Evolutionary conservation across 1,140 invertebrate species (phyloP).

Genomic region (Pogonomyrmex barbatus): DNA sequence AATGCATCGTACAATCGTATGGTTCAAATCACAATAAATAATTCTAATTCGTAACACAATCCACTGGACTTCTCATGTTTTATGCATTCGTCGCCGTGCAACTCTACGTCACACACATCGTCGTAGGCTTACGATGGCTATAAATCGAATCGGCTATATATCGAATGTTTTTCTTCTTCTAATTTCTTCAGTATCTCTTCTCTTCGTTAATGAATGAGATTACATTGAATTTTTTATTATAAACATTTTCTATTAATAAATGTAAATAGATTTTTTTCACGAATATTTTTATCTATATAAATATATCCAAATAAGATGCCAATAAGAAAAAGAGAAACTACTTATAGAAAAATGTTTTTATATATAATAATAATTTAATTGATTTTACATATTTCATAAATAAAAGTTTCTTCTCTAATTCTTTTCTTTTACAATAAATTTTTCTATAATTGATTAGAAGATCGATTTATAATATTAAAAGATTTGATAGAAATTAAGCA

Average conservation of each 20-base stretch:
- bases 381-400: neutral
- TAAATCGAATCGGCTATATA: no score
- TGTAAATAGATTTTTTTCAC: neutral
- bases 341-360: neutral
- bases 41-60: conserved; percentile 72
- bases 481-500: neutral
- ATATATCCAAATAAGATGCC: neutral
- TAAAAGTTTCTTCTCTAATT: neutral
- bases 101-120: conserved; percentile 52
- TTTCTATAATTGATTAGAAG: neutral
- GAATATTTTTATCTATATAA: neutral
- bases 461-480: neutral
- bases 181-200: neutral
- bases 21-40: conserved; percentile 73
- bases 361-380: neutral
- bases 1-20: conserved; percentile 60
- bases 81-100: conserved; percentile 67
- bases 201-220: neutral
- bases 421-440: neutral
- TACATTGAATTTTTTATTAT: neutral
- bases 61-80: conserved; percentile 69
- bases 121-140: conserved; percentile 33
- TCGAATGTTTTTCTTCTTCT: neutral
- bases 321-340: neutral
- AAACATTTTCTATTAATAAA: neutral